phyloP scores from a whole-genome alignment of 2,888 invertebrate genomes.

The Drosophila niveifrons region DNA sequence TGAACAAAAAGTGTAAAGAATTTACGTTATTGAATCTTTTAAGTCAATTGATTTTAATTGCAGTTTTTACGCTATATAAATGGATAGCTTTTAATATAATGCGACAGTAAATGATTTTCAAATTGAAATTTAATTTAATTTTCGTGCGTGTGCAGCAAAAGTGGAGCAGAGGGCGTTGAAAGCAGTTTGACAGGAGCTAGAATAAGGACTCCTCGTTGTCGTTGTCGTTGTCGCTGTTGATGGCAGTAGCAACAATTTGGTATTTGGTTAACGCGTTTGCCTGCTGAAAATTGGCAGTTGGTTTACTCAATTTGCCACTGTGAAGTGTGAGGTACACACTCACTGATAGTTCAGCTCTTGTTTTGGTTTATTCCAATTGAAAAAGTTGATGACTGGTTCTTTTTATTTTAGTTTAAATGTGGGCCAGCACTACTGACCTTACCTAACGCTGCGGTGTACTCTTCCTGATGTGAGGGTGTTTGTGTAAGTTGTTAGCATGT shows the following conservation, averaged over 20 bases:
- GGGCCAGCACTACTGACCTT: slow-evolving; percentile 54
- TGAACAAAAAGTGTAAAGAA: neutral
- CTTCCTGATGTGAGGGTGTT: neutral
- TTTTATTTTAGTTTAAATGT: slow-evolving; percentile 10
- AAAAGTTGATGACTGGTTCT: slow-evolving; percentile 31
- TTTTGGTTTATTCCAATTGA: slow-evolving; percentile 22
- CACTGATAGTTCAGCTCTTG: slow-evolving; percentile 20
- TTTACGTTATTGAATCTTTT: slow-evolving; percentile 6
- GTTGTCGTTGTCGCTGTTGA: neutral
- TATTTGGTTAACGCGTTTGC: slow-evolving; percentile 30
- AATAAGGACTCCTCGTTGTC: neutral
- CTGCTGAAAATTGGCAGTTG: slow-evolving; percentile 42
- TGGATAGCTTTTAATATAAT: slow-evolving; percentile 17
- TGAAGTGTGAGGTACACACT: slow-evolving; percentile 14
- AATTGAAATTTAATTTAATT: slow-evolving; percentile 28
- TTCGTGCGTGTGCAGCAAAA: slow-evolving; percentile 2
- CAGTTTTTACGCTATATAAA: slow-evolving; percentile 10
- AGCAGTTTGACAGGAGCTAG: neutral
- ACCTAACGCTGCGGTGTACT: slow-evolving; percentile 31
- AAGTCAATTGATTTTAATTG: slow-evolving; percentile 15
- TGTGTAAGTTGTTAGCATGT: slow-evolving; percentile 1
- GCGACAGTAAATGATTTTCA: slow-evolving; percentile 7
- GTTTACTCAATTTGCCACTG: slow-evolving; percentile 34
- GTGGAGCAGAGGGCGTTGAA: neutral
- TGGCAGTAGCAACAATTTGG: slow-evolving; percentile 13